Base-by-base conservation (phyloP, 1,140 invertebrate genomes). In the Drosophila ambigua region DNA sequence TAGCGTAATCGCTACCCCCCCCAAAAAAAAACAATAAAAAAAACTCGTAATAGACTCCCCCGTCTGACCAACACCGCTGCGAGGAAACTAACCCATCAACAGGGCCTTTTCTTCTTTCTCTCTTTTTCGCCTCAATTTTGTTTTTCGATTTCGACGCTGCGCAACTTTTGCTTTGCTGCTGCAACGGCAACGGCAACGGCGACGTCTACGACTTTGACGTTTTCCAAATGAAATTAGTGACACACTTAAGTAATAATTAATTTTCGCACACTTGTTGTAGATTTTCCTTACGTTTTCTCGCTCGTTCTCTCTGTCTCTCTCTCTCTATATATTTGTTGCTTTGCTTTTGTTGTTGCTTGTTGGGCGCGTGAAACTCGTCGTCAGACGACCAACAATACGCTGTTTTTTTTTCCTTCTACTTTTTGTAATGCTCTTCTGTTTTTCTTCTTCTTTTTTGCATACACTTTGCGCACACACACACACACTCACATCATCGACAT, bases 211-310 rank as follows among this genome's bases (percentile, higher is more conserved):
- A 49, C 60, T 55, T 65, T 28, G 57, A 77, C 63, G 67, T 72
- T 73, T 73, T 55, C 74, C 55, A 85, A 87, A 87, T 87, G 77
- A 87, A 87, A 83, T 87, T 87, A 87, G 82, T 88, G 75, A 88
- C 82, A 88, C 82, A 88, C 82, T 87, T 87, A 87, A 77, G 72
- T 87, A 85, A 88, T 87, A 87, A 87, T 82, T 87, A 88, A 87
- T 87, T 87, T 88, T 85, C 72, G 82, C 82, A 87, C 82, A 87
- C 82, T 87, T 85, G 80, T 84, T 81, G 76, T 79, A 77, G 78
- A 74, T 76, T 75, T 76, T 76, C 63, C 72, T 76, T 76, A 62
- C 63, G 52, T 62, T 76, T 76, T 49, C 23, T 71, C 31, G 16
- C 35, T 58, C 45, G 57, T 63, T 74, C 48, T 52, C 60, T 57